Conservation (phyloP, 2,113 vertebrate species). For the Oplegnathus fasciatus region DNA sequence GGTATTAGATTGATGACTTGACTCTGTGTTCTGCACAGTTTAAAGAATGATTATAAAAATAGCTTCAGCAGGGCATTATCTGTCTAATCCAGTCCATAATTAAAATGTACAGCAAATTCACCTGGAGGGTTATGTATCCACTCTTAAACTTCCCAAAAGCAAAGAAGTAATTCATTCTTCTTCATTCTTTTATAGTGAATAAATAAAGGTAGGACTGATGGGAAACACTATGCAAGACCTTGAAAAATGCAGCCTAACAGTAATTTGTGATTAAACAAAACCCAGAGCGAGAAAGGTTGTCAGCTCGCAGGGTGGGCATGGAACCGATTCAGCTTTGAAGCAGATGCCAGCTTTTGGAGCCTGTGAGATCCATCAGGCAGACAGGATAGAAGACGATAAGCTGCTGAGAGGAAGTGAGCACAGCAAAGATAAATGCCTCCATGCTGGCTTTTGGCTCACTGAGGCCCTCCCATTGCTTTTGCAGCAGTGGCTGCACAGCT, state of each 20-base stretch:
- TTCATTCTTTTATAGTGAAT: not conserved
- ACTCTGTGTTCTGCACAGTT: not conserved
- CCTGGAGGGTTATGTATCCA: not conserved
- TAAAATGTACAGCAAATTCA: not conserved
- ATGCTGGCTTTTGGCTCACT: conserved; percentile 42
- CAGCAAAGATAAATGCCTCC: conserved; percentile 58
- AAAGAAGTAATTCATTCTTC: conserved; percentile 1
- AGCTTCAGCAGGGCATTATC: not conserved
- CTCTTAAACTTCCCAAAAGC: not conserved
- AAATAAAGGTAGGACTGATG: not conserved
- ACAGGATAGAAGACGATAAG: conserved; percentile 46
- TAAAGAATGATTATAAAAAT: not conserved
- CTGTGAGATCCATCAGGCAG: conserved; percentile 67
- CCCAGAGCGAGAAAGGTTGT: conserved; percentile 11
- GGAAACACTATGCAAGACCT: not conserved
- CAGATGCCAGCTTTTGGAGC: conserved; percentile 47
- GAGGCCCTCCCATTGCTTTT: conserved; percentile 24
- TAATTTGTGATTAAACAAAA: conserved; percentile 33
- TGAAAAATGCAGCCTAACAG: conserved; percentile 3
- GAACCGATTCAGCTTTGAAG: conserved; percentile 54
- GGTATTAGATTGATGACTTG: conserved; percentile 15
- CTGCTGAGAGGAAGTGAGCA: conserved; percentile 58
- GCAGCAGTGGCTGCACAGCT: conserved; percentile 25
- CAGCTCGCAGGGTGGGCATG: conserved; percentile 23
- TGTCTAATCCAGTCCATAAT: not conserved